Evolutionary conservation across 2,113 vertebrate genomes (phyloP), one percentile per base, ranked within the genome.

Genomic region (Illadopsis cleaveri): DNA sequence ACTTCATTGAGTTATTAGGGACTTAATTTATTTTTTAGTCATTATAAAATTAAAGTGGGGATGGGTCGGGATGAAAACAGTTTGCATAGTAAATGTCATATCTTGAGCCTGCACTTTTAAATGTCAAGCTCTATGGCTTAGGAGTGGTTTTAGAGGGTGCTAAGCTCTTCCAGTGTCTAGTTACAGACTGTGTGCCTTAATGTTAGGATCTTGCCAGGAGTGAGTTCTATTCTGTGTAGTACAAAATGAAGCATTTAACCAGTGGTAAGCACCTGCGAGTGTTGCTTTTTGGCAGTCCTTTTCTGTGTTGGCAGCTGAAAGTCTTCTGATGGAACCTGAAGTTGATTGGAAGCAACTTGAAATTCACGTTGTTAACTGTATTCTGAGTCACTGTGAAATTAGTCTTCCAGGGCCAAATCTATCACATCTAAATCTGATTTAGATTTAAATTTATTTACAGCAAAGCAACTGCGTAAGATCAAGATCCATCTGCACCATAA

Each of bases 41-140:
- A 30, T 75, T 80, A 25, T 66, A 90, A 90, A 88, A 82, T 85
- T 68, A 19, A 70, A 75, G 40, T 1, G 12, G 27, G 6, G 8
- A 12, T 5, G 14, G 17, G 37, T 33, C 0, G 1, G 50, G 44
- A n/a, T 85, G 33, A 70, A 93, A 82, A 72, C 62, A 62, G 30
- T 91, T 91, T 91, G 33, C 50, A 54, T 47, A 69, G 58, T 58
- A 86, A 95, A 94, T 93, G 62, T 77, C 68, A 25, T 35, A n/a
- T 91, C 51, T 73, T 70, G 66, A 93, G 54, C 19, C 22, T 82
- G 58, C 54, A 11, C 56, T 96, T 94, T 13, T 19, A 92, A 96
- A 93, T 95, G 92, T 93, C 90, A 91, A 47, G 54, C 62, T 73
- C n/a, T 48, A 37, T 44, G 71, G 62, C 47, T 80, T 91, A 54